Evolutionary conservation across 2,113 vertebrate species (phyloP).

Genomic region (Girardinichthys multiradiatus): DNA sequence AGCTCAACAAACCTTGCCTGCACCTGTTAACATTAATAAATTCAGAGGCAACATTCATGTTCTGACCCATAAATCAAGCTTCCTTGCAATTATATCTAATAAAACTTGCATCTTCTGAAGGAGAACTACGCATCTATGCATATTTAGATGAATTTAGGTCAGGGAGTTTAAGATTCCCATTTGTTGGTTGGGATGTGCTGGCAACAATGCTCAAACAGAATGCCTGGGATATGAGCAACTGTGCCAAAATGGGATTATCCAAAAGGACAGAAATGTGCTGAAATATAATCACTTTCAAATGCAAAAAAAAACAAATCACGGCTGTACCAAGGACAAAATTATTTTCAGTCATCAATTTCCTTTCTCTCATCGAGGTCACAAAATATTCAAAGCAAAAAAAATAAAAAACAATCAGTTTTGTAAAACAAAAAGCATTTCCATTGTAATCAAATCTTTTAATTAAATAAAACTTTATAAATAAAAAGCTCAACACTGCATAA

Average conservation of each 20-base stretch:
- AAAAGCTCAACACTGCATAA: not conserved
- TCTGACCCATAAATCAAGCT: slow-evolving; percentile 64
- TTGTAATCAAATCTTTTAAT: not conserved
- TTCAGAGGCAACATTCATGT: slow-evolving; percentile 57
- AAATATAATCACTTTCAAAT: slow-evolving; percentile 57
- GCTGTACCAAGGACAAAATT: slow-evolving; percentile 5
- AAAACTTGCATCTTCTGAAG: slow-evolving; percentile 18
- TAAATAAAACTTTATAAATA: not conserved
- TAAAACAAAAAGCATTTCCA: not conserved
- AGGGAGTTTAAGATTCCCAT: slow-evolving; percentile 51
- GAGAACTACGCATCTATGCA: slow-evolving; percentile 30
- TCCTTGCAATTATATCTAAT: slow-evolving; percentile 34
- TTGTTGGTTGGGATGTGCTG: slow-evolving; percentile 49
- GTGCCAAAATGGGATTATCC: slow-evolving; percentile 62
- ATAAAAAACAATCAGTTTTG: not conserved
- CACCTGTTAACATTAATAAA: slow-evolving; percentile 55
- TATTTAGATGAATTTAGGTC: slow-evolving; percentile 60
- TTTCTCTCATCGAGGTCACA: slow-evolving; percentile 18
- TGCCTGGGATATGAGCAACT: slow-evolving; percentile 44
- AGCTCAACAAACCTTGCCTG: slow-evolving; percentile 57
- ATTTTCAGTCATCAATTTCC: slow-evolving; percentile 7
- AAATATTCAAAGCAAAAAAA: not conserved
- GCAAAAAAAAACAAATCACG: slow-evolving; percentile 1
- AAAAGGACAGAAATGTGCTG: slow-evolving; percentile 49
- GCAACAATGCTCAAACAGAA: slow-evolving; percentile 56